Percentiles rank a stretch among this genome's conserved stretches.
Evolutionary conservation across 2,888 invertebrate genomes (phyloP).

Genomic region (Lasius fuliginosus): DNA sequence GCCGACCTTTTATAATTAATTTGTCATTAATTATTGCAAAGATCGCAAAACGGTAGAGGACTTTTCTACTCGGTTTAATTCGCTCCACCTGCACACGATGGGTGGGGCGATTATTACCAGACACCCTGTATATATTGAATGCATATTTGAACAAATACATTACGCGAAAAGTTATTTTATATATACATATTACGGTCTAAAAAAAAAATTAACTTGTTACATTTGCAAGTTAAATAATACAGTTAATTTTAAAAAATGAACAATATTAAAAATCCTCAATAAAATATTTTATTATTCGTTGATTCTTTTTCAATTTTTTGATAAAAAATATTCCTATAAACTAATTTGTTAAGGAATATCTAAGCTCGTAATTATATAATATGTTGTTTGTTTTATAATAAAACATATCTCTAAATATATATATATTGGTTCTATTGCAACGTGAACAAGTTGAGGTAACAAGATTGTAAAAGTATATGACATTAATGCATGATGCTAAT

Average conservation of each 20-base stretch:
- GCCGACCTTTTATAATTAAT: too few relatives aligned
- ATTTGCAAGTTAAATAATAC: background rate
- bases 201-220: background rate
- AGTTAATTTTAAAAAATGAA: background rate
- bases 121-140: background rate
- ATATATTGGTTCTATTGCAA: background rate
- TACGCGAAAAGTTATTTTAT: background rate
- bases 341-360: background rate
- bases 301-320: background rate
- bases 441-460: background rate
- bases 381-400: background rate
- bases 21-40: too few relatives aligned
- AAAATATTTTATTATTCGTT: background rate
- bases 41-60: too few relatives aligned
- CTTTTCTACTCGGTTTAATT: too few relatives aligned
- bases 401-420: conserved; percentile 1
- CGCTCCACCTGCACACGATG: too few relatives aligned
- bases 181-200: background rate
- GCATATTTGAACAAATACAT: background rate
- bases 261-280: background rate
- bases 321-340: background rate
- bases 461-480: conserved; percentile 9
- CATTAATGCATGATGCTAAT: conserved; percentile 24
- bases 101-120: too few relatives aligned
- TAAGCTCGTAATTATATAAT: background rate